phyloP scores from a whole-genome alignment of 1,140 invertebrate genomes.

The Orchesella cincta region DNA sequence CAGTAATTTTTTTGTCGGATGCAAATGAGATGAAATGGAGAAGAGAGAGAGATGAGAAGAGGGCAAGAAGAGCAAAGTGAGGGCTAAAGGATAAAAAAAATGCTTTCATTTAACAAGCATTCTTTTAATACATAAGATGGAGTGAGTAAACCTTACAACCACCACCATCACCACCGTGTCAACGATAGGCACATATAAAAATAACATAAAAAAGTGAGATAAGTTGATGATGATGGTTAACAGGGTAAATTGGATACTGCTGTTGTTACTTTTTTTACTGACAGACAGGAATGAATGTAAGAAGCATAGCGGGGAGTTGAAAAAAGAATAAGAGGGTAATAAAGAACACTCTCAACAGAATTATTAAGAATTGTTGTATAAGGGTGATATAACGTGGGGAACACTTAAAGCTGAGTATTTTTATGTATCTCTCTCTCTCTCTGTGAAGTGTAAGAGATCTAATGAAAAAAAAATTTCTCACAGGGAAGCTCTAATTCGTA shows the following conservation, averaged over 20 bases:
- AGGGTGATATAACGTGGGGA: too few species aligned
- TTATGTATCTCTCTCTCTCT: too few species aligned
- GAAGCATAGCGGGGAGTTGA: background rate
- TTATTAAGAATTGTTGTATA: too few species aligned
- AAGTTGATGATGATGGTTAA: conserved; percentile 20
- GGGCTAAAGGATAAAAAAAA: conserved; percentile 18
- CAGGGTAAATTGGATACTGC: conserved; percentile 8
- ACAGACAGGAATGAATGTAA: background rate
- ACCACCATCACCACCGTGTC: conserved; percentile 4
- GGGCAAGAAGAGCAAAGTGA: background rate
- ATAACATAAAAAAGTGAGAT: conserved; percentile 6
- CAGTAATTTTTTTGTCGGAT: conserved; percentile 38
- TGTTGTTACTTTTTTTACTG: background rate
- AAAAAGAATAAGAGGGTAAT: conserved; percentile 8
- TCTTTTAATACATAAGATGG: too few species aligned
- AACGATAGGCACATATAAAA: background rate
- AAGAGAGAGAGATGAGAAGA: background rate
- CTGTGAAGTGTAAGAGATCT: too few species aligned
- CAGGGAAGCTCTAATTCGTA: too few species aligned
- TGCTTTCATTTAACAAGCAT: conserved; percentile 24
- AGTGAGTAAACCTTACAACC: background rate
- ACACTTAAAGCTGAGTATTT: too few species aligned
- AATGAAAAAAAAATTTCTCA: too few species aligned
- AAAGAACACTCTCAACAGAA: conserved; percentile 3
- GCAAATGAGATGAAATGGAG: conserved; percentile 36